Base-by-base conservation (phyloP, 2,888 invertebrate species). In the Strigamia transsilvanica region DNA sequence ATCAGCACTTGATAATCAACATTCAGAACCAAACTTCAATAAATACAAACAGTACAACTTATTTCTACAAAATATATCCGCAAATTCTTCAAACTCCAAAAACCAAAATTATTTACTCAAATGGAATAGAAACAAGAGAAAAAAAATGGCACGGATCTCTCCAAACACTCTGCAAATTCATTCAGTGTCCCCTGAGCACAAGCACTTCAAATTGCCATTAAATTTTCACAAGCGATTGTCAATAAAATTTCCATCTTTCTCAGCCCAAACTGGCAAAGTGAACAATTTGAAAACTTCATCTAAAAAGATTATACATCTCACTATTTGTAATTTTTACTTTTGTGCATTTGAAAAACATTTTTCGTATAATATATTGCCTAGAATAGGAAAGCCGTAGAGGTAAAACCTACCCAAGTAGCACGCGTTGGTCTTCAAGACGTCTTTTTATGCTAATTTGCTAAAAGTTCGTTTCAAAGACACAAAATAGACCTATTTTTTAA, bases 151-250 rank as follows among this genome's bases (percentile, higher is more conserved):
- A 66, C 61, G 61, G 61, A 66, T 66, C 61, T 66, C 23, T 23
- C 7, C 2, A 23, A 66, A 66, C 61, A 23, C 5, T 4, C 18
- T 46, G 13, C 46, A 46, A 66, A 66, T 66, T 66, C 61, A 23
- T 66, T 66, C 61, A 27, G 18, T 23, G 3, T 61, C n/a, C 61
- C 61, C 61, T 66, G 61, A 66, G 61, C 61, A 21, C 21, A 23
- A 66, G 23, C 23, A 21, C 23, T 38, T 38, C 0, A 23, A 66
- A 23, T 66, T 46, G 46, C 46, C 46, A 46, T 46, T 46, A n/a
- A n/a, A n/a, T 46, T 66, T 66, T 66, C 4, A 21, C 61, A 66
- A 66, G 61, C 61, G 61, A 66, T 66, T 66, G 61, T 66, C 61
- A 66, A 18, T 23, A 66, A 23, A 66, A 23, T 66, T 23, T 66